Percentiles rank a stretch among this genome's conserved stretches.
phyloP scores from a whole-genome alignment of 2,888 invertebrate genomes.

The Coronaproctus castanopsis region DNA sequence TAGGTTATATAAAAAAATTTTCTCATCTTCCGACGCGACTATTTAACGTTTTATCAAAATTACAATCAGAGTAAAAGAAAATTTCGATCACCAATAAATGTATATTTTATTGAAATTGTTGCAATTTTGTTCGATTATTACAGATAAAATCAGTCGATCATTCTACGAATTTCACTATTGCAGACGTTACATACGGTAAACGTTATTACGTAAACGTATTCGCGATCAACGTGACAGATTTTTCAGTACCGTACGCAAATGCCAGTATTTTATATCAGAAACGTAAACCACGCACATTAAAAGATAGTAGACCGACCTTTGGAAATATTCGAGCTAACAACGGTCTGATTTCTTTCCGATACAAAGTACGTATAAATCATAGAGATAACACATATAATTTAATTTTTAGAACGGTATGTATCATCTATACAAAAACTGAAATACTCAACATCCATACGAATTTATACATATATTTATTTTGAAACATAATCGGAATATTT shows the following conservation, averaged over 20 bases:
- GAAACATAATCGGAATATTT: too few species aligned
- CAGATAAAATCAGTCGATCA: conserved; percentile 30
- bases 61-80: too few species aligned
- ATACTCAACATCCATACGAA: too few species aligned
- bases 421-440: too few species aligned
- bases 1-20: too few species aligned
- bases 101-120: conserved; percentile 5
- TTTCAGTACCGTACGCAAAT: conserved; percentile 32
- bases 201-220: conserved; percentile 35
- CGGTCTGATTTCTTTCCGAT: conserved; percentile 34
- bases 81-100: neutral
- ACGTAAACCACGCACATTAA: conserved; percentile 26
- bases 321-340: conserved; percentile 32
- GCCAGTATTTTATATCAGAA: conserved; percentile 26
- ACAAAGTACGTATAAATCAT: conserved; percentile 28
- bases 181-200: conserved; percentile 28
- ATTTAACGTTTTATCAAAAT: too few species aligned
- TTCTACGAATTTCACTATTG: conserved; percentile 31
- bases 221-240: conserved; percentile 32
- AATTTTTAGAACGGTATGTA: neutral
- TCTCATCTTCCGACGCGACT: too few species aligned
- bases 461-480: too few species aligned
- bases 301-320: conserved; percentile 30
- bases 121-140: neutral
- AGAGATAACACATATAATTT: neutral